Percentiles rank a stretch among this genome's conserved stretches.
phyloP scores from a whole-genome alignment of 2,888 invertebrate genomes.

The Lasioglossum zephyrum region DNA sequence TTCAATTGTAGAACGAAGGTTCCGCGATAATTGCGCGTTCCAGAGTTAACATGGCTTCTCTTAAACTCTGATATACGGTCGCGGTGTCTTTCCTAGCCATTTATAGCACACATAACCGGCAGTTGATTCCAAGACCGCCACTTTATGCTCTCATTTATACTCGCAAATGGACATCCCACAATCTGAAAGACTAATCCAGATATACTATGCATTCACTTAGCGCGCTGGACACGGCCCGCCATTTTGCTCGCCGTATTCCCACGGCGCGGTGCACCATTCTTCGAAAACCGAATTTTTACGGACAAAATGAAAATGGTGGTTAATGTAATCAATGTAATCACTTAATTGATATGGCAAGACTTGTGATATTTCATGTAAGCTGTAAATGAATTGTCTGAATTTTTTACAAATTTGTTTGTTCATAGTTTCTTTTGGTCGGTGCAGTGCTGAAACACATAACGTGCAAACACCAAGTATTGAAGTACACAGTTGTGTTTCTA shows the following conservation, averaged over 20 bases:
- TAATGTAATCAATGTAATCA: neutral
- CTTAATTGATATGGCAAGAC: no score
- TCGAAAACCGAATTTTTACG: neutral
- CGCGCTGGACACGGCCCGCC: neutral
- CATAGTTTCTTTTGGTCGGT: neutral
- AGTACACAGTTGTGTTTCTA: neutral
- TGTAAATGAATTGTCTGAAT: neutral
- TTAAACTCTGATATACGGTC: neutral
- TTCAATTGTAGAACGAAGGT: neutral
- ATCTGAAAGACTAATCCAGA: constrained; percentile 10
- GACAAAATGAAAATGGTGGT: neutral
- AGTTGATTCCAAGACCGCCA: constrained; percentile 12
- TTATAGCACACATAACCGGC: constrained; percentile 7
- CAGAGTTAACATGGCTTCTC: constrained; percentile 7
- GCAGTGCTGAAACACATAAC: neutral
- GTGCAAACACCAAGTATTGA: neutral
- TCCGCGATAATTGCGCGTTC: constrained; percentile 6
- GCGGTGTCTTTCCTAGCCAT: neutral
- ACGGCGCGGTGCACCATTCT: neutral
- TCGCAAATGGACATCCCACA: constrained; percentile 4
- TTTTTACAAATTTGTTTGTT: neutral
- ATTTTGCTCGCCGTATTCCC: constrained; percentile 6
- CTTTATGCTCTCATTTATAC: constrained; percentile 9
- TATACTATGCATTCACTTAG: constrained; percentile 6
- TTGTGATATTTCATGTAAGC: no score